These are phyloP conservation scores for Hemibagrus guttatus DNA, from an alignment of 2,797 vertebrate genomes.

Conservation along the genomic window DNA sequence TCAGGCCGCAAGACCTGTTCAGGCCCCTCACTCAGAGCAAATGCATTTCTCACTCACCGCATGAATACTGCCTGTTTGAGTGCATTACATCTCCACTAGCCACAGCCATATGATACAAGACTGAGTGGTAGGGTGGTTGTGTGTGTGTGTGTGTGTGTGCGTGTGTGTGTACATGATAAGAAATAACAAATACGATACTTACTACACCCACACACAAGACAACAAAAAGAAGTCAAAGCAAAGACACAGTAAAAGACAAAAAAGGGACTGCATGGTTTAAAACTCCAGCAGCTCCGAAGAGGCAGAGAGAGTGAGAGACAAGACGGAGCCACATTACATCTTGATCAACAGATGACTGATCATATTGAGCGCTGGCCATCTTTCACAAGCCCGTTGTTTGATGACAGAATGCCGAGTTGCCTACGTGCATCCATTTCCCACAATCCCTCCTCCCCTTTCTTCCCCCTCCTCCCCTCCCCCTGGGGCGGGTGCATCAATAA, in stretches of 20 bases:
- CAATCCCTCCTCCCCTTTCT: conserved; percentile 68
- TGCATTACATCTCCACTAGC: conserved; percentile 55
- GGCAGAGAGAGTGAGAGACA: conserved; percentile 53
- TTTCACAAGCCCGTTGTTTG: conserved; percentile 93
- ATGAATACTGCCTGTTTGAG: conserved; percentile 51
- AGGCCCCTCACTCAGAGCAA: conserved; percentile 52
- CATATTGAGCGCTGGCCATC: conserved; percentile 87
- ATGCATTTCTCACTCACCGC: conserved; percentile 55
- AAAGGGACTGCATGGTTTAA: conserved; percentile 23
- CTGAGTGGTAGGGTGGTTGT: conserved; percentile 49
- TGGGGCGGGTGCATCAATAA: conserved; percentile 96
- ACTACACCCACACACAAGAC: neutral
- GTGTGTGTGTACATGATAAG: conserved; percentile 22
- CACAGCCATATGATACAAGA: conserved; percentile 70
- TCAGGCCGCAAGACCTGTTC: conserved; percentile 52
- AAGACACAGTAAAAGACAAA: conserved; percentile 53
- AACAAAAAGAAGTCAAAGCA: conserved; percentile 40
- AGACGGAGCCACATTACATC: conserved; percentile 83
- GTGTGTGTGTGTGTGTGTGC: conserved; percentile 24
- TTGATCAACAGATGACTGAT: conserved; percentile 99
- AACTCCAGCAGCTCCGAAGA: conserved; percentile 12
- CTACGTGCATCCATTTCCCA: conserved; percentile 83
- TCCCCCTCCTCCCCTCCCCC: conserved; percentile 79
- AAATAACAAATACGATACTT: conserved; percentile 30
- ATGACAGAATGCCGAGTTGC: conserved; percentile 82